Percentiles rank a stretch among this genome's conserved stretches.
These are phyloP conservation scores for Haliclystus octoradiatus DNA, from an alignment of 30 jellyfish, hydroid and myxozoan genomes.

Conservation along the genomic window DNA sequence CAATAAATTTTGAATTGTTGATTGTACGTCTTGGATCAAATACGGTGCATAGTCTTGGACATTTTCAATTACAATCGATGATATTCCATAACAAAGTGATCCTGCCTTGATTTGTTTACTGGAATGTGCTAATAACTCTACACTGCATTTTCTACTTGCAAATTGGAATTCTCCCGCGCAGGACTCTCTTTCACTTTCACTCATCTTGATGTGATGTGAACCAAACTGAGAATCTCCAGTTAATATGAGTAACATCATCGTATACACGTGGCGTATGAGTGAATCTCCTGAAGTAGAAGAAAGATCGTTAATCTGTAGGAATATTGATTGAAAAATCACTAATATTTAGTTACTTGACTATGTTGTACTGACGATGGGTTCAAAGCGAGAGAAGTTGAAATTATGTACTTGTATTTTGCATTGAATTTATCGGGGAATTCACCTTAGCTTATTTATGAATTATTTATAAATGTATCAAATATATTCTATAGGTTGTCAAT, in stretches of 20 bases:
- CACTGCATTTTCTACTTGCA: constrained; percentile 57
- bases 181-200: constrained; percentile 12
- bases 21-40: constrained; percentile 28
- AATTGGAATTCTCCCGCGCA: constrained; percentile 76
- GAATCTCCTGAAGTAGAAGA: constrained; percentile 65
- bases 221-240: constrained; percentile 59
- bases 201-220: constrained; percentile 33
- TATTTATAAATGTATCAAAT: no score
- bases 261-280: constrained; percentile 57
- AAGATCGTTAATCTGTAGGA: neutral
- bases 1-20: constrained; percentile 13
- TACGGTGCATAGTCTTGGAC: constrained; percentile 46
- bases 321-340: no score
- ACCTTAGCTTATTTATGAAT: no score
- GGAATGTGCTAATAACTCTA: constrained; percentile 47
- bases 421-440: no score
- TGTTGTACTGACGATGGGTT: no score
- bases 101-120: constrained; percentile 11
- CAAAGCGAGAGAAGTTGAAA: no score
- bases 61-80: constrained; percentile 7
- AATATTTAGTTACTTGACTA: no score
- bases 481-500: no score
- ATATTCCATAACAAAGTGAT: constrained; percentile 47
- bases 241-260: constrained; percentile 30
- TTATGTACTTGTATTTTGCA: no score